These are phyloP conservation scores for Theristicus caerulescens DNA, from an alignment of 2,113 vertebrate genomes.

Conservation along the genomic window DNA sequence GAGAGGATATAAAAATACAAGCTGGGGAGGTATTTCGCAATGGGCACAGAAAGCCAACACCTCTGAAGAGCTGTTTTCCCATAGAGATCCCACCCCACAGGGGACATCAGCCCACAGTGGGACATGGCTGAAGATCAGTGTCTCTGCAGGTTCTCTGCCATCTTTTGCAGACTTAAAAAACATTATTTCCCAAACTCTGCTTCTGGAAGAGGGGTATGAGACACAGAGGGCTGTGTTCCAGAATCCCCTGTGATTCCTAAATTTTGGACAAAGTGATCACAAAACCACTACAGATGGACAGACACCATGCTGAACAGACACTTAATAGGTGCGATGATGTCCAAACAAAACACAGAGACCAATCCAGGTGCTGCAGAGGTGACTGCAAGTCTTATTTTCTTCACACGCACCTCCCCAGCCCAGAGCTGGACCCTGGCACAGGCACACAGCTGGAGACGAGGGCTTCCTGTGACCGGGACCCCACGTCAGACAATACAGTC, in stretches of 20 bases:
- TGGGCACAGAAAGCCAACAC: neutral
- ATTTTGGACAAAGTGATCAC: neutral
- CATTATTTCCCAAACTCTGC: neutral
- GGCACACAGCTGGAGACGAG: neutral
- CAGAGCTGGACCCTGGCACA: neutral
- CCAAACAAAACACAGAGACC: neutral
- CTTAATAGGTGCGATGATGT: neutral
- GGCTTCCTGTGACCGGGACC: neutral
- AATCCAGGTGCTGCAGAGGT: neutral
- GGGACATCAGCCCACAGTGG: neutral
- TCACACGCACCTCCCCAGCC: neutral
- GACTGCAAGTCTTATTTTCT: neutral
- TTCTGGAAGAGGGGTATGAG: neutral
- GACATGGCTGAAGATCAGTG: neutral
- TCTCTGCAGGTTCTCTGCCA: neutral
- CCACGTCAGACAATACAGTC: neutral
- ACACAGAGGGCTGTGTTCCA: neutral
- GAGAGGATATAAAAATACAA: neutral
- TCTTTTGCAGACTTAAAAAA: neutral
- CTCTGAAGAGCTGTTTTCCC: neutral
- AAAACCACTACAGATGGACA: neutral
- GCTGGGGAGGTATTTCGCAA: neutral
- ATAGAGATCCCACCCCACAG: neutral
- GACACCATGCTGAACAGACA: neutral
- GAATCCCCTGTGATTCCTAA: neutral